Percentiles rank a stretch among this genome's conserved stretches.
Evolutionary conservation across 2,113 vertebrate genomes (phyloP).

Genomic region (Nibea albiflora): DNA sequence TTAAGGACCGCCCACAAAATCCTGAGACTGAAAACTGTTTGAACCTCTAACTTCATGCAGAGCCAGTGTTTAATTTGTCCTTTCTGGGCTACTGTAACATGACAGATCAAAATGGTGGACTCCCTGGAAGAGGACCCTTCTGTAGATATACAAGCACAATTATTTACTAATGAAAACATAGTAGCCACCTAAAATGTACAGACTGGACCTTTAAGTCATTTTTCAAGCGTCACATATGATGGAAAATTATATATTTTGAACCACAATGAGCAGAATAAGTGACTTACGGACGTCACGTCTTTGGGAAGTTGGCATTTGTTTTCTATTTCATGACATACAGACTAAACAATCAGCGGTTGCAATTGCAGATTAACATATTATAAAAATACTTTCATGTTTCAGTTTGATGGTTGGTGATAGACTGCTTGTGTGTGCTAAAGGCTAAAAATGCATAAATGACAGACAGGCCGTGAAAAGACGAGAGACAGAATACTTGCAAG

Average conservation of each 20-base stretch:
- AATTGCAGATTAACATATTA: not conserved
- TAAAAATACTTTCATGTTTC: too few relatives aligned
- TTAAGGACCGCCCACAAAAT: too few relatives aligned
- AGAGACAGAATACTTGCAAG: slow-evolving; percentile 18
- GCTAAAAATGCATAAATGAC: not conserved
- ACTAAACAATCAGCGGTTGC: not conserved
- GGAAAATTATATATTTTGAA: not conserved
- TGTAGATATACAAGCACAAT: too few relatives aligned
- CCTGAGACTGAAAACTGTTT: too few relatives aligned
- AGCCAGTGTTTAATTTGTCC: too few relatives aligned
- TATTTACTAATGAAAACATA: too few relatives aligned
- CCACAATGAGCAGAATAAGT: not conserved
- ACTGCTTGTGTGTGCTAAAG: not conserved
- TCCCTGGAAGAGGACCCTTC: too few relatives aligned
- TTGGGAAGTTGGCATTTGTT: not conserved
- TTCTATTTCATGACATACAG: not conserved
- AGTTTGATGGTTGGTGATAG: not conserved
- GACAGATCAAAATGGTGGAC: too few relatives aligned
- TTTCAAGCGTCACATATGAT: not conserved
- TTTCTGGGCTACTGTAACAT: too few relatives aligned
- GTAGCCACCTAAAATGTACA: too few relatives aligned
- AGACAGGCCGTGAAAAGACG: slow-evolving; percentile 25
- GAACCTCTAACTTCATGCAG: too few relatives aligned
- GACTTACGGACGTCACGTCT: not conserved
- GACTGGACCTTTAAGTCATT: not conserved